Conservation (phyloP, 2,113 vertebrate genomes). For the Pseudopodoces humilis region DNA sequence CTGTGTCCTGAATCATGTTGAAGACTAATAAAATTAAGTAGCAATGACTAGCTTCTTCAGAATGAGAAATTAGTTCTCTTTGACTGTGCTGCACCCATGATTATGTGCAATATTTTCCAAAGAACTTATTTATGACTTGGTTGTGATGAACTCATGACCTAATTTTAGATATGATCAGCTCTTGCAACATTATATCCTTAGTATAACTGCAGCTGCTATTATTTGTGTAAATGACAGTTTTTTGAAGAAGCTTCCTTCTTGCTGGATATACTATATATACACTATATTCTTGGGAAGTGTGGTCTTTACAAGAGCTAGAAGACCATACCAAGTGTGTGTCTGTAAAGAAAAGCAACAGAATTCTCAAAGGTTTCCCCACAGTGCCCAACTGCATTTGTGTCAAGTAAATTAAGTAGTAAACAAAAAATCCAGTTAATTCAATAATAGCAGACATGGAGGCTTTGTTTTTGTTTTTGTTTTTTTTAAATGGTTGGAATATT, state of each 20-base stretch:
- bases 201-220: background rate
- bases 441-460: background rate
- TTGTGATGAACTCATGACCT: background rate
- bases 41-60: background rate
- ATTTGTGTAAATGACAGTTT: background rate
- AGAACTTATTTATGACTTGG: background rate
- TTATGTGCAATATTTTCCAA: background rate
- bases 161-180: background rate
- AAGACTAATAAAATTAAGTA: background rate
- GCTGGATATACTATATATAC: rapidly evolving
- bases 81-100: background rate
- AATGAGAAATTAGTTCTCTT: background rate
- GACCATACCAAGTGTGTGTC: background rate
- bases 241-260: background rate
- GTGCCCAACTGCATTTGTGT: background rate
- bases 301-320: background rate
- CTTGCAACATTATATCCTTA: background rate
- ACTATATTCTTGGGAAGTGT: background rate
- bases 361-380: background rate
- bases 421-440: background rate
- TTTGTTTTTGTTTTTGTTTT: background rate
- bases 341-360: background rate
- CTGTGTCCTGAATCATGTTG: background rate
- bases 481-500: background rate
- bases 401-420: background rate